These are phyloP conservation scores for Mesembrinibis cayennensis DNA, from an alignment of 2,113 vertebrate genomes.

Conservation along the genomic window DNA sequence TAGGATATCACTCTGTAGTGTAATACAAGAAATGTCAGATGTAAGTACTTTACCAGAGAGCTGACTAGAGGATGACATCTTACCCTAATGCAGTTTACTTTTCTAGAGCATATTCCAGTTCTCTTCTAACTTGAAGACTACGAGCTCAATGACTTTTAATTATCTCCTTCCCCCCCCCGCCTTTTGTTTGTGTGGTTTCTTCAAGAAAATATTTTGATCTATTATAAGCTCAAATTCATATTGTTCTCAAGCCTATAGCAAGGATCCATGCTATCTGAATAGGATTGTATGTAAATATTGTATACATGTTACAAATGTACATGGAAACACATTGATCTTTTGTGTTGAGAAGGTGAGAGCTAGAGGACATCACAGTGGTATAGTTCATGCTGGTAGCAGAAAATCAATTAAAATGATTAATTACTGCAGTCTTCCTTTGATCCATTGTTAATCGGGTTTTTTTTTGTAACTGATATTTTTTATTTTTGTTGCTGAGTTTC, in stretches of 20 bases:
- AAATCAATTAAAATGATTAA: neutral
- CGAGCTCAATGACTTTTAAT: neutral
- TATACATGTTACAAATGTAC: neutral
- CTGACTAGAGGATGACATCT: neutral
- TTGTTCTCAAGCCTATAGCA: neutral
- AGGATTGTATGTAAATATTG: neutral
- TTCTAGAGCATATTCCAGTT: neutral
- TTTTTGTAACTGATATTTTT: neutral
- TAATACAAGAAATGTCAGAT: neutral
- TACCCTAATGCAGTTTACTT: neutral
- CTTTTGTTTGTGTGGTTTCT: neutral
- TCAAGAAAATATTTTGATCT: neutral
- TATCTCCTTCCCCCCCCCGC: neutral
- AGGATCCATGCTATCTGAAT: neutral
- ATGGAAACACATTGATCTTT: neutral
- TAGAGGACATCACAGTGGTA: neutral
- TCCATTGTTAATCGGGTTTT: neutral
- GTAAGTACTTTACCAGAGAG: neutral
- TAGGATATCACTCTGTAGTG: neutral
- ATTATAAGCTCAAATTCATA: neutral
- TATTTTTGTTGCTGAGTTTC: neutral
- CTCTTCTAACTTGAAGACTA: neutral
- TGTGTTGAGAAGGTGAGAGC: neutral
- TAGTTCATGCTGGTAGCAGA: neutral
- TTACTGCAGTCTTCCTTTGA: neutral